Base-by-base conservation (phyloP, 2,888 invertebrate species). In the Sabatieria punctata region DNA sequence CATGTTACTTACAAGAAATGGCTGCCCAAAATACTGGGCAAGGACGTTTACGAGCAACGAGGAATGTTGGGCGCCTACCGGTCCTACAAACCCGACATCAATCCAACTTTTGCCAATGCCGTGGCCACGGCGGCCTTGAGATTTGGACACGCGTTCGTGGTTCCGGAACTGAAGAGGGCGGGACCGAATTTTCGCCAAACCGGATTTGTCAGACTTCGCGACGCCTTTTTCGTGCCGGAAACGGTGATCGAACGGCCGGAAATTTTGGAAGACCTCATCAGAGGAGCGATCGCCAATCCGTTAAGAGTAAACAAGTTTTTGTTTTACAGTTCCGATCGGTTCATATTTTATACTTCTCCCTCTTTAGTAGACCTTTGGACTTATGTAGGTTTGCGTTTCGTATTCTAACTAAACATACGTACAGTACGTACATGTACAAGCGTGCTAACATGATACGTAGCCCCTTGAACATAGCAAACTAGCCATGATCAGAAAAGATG, bases 141-240 rank as follows among this genome's bases (percentile, higher is more conserved):
- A 42, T 68, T 48, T 36, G 48, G 48, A 6, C 48, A 48, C 37
- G 42, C 88, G 0, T 71, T 95, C 46, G 88, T 95, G 43, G 89
- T 91, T 65, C 93, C 93, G 1, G 72, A 85, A 41, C 70, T 93
- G 21, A 78, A 83, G 55, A 76, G 86, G 43, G 73, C 85, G 24
- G 78, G 85, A 61, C 76, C 77, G 59, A 36, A 36, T 15, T 62
- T 0, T 88, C 88, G 53, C 75, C 79, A 8, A 0, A n/a, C 36
- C 6, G 36, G 15, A n/a, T n/a, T n/a, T n/a, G n/a, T n/a, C n/a
- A n/a, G n/a, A n/a, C 71, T 95, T 3, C 80, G 86, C 46, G 78
- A 85, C 65, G 91, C 93, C 1, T 95, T 95, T 69, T 95, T 95
- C 67, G 77, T 91, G 0, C 93, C 93, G 0, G 89, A 89, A 81